These are phyloP conservation scores for Idris sp. DNA, from an alignment of 1,140 invertebrate species.

Conservation along the genomic window DNA sequence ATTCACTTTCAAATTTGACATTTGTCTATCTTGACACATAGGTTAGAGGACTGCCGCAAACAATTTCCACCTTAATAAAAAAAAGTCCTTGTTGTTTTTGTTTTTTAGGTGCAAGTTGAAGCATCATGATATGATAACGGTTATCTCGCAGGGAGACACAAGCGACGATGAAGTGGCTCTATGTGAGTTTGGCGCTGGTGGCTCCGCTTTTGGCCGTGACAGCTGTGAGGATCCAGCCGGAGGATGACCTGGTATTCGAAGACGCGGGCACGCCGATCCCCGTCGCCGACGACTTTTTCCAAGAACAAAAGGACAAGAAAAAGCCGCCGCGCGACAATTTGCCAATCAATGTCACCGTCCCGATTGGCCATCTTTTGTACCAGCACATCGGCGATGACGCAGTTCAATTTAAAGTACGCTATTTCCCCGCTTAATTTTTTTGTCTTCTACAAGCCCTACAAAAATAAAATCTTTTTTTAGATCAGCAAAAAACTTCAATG, in stretches of 20 bases:
- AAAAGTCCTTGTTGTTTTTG: no score
- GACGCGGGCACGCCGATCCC: slow-evolving; percentile 66
- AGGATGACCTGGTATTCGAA: slow-evolving; percentile 76
- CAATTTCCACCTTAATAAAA: no score
- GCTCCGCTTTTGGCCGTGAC: slow-evolving; percentile 51
- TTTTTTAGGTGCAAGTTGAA: slow-evolving; percentile 62
- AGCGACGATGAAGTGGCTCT: slow-evolving; percentile 69
- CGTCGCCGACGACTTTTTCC: slow-evolving; percentile 38
- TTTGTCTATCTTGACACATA: no score
- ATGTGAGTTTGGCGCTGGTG: slow-evolving; percentile 59
- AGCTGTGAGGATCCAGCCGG: slow-evolving; percentile 41
- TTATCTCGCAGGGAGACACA: slow-evolving; percentile 40
- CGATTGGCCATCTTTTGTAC: slow-evolving; percentile 75
- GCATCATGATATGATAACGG: slow-evolving; percentile 73
- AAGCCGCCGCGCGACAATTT: slow-evolving; percentile 68
- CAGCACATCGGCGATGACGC: slow-evolving; percentile 73
- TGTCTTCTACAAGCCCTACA: no score
- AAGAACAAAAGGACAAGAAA: slow-evolving; percentile 45
- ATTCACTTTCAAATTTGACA: no score
- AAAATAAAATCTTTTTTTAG: no score
- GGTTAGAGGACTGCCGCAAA: no score
- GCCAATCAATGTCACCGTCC: slow-evolving; percentile 70
- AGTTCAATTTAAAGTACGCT: slow-evolving; percentile 26
- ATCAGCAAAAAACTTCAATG: slow-evolving; percentile 54
- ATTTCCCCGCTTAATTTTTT: no score